Evolutionary conservation across 2,797 vertebrate genomes (phyloP).

Genomic region (Cynodonichthys magdalenae): DNA sequence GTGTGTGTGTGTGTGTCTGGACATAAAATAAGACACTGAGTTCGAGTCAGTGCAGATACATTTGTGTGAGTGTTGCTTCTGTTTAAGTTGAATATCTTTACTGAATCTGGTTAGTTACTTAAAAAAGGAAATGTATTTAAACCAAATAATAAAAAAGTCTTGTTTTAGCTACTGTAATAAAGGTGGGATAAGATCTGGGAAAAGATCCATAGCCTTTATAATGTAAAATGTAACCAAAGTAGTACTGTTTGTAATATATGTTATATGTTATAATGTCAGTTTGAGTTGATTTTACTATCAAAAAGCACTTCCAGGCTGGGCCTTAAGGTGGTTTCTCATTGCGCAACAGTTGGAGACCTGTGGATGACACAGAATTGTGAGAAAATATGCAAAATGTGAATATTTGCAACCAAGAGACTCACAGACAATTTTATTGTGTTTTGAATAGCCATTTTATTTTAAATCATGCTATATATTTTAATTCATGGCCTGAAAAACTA

Average conservation of each 20-base stretch:
- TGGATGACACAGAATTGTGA: too few relatives aligned
- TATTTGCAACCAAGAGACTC: too few relatives aligned
- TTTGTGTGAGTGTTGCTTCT: conserved; percentile 28
- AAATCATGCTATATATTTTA: too few relatives aligned
- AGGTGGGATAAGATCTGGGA: conserved; percentile 36
- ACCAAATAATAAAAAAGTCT: conserved; percentile 55
- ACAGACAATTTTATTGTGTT: too few relatives aligned
- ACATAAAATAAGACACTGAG: conserved; percentile 42
- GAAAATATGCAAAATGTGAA: too few relatives aligned
- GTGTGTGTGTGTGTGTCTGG: conserved; percentile 36
- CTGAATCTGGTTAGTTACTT: conserved; percentile 48
- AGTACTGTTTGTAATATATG: background rate
- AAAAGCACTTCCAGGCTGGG: too few relatives aligned
- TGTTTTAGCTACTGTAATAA: conserved; percentile 34
- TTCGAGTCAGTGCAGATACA: conserved; percentile 19
- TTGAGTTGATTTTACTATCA: too few relatives aligned
- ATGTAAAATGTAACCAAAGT: conserved; percentile 21
- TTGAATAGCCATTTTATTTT: too few relatives aligned
- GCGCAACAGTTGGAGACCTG: too few relatives aligned
- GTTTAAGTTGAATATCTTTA: conserved; percentile 45
- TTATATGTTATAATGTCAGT: too few relatives aligned
- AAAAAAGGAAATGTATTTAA: conserved; percentile 59
- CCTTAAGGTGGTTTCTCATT: too few relatives aligned
- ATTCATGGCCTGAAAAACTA: too few relatives aligned
- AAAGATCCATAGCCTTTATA: conserved; percentile 19